Evolutionary conservation across 35 echinoderm and acorn worm genomes (phyloP).

Genomic region (Nesometra sesokonis): DNA sequence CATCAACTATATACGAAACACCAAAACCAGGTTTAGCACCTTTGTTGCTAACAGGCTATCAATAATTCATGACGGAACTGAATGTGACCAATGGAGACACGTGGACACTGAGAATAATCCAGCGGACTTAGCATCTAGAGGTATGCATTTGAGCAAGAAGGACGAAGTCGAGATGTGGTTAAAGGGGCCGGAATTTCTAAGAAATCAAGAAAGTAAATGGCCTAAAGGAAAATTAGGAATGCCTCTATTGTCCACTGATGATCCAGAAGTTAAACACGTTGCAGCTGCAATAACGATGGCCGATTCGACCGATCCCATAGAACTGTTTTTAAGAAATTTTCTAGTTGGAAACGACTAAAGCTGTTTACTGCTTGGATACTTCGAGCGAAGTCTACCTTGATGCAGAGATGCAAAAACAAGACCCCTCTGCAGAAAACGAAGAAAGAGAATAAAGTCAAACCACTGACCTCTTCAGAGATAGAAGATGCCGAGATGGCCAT

Average conservation of each 20-base stretch:
- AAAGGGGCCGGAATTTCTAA: background rate
- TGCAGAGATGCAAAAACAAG: background rate
- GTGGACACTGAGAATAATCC: constrained; percentile 27
- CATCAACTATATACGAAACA: constrained; percentile 44
- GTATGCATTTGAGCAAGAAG: background rate
- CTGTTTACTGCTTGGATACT: background rate
- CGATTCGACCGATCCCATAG: background rate
- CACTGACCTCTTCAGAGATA: background rate
- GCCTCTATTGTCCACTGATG: background rate
- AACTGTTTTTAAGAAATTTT: background rate
- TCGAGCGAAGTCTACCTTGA: background rate
- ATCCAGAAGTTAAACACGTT: background rate
- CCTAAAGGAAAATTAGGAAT: background rate
- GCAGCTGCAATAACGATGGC: background rate
- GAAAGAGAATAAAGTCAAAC: background rate
- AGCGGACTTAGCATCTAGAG: constrained; percentile 32
- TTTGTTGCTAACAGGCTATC: constrained; percentile 33
- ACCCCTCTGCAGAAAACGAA: background rate
- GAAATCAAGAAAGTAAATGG: background rate
- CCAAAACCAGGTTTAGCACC: constrained; percentile 11
- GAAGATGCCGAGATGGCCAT: background rate
- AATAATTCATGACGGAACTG: constrained; percentile 19
- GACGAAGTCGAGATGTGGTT: background rate
- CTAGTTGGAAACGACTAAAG: background rate
- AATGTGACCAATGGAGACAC: constrained; percentile 32